Percentiles rank a stretch among this genome's conserved stretches.
Evolutionary conservation across 2,113 vertebrate genomes (phyloP).

Genomic region (Archocentrus centrarchus): DNA sequence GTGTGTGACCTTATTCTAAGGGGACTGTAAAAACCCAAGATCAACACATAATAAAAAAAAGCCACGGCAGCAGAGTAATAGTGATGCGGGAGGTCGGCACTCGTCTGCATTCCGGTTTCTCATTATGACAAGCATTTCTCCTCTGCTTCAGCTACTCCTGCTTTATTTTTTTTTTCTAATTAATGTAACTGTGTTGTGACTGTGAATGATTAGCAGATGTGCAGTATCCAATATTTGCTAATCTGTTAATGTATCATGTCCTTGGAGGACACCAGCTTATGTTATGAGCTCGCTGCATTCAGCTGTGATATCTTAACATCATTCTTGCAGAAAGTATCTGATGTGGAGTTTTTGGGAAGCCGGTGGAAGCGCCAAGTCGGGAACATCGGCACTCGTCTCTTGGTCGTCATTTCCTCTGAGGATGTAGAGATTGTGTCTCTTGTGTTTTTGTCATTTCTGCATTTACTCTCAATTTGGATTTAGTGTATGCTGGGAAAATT

Average conservation of each 20-base stretch:
- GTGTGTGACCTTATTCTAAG: conserved; percentile 48
- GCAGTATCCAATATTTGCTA: not conserved
- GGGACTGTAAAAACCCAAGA: conserved; percentile 45
- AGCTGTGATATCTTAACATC: not conserved
- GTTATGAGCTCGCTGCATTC: not conserved
- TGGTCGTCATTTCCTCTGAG: not conserved
- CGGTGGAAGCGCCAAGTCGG: not conserved
- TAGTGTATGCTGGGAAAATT: not conserved
- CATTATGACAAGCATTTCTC: conserved; percentile 14
- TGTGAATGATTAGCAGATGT: conserved; percentile 15
- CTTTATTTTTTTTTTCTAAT: conserved; percentile 16
- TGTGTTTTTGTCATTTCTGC: not conserved
- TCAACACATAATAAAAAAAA: conserved; percentile 71
- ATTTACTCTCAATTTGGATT: not conserved
- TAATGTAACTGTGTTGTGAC: not conserved
- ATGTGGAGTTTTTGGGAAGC: not conserved
- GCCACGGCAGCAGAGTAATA: conserved; percentile 43
- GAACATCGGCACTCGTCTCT: not conserved
- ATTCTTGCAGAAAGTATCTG: not conserved
- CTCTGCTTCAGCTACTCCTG: not conserved
- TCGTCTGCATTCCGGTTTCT: conserved; percentile 14
- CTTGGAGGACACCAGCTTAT: not conserved
- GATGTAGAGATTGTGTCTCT: not conserved
- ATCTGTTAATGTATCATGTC: not conserved
- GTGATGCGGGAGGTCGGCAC: conserved; percentile 40